Evolutionary conservation across 2,797 vertebrate genomes (phyloP), one percentile per base, ranked within the genome.

Genomic region (Propithecus perrieri): DNA sequence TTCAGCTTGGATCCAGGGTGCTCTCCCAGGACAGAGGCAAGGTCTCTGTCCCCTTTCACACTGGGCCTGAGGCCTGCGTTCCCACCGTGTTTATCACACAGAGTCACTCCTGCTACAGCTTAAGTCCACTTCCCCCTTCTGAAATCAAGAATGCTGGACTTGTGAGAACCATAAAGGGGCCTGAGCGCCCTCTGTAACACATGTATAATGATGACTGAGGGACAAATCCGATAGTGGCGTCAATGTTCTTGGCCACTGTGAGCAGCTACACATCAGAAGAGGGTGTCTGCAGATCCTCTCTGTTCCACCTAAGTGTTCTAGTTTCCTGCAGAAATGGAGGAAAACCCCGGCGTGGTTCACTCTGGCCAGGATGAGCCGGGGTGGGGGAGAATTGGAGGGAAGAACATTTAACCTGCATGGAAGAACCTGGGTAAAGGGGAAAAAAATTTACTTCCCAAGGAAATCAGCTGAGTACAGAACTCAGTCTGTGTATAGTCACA

Each of bases 61-160:
- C 15, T n/a, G 13, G 18, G n/a, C 14, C 38, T 35, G 78, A 20
- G 43, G 33, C 17, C 48, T 28, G 1, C 22, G 4, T 17, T 61
- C n/a, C 61, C 4, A 2, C 48, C n/a, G 8, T 8, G 3, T 43
- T 75, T 1, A 26, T 5, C 13, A 8, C 18, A 3, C 33, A 28
- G 85, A 53, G 35, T 15, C 75, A 71, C 30, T 35, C 89, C 33
- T 26, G 12, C n/a, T 46, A 3, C 24, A 57, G 6, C 38, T 22
- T 33, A 35, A 7, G 14, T 17, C 46, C 79, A 35, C 15, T 17
- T 24, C 5, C 24, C 28, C 10, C 48, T 18, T 38, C 74, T 61
- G 53, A 71, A 85, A 43, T 85, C 69, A 91, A 57, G 57, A 53
- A 57, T 28, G 59, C 20, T 41, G 15, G 13, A 35, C n/a, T 92